Evolutionary conservation across 2,797 vertebrate genomes (phyloP).

Genomic region (Gambelia wislizenii): DNA sequence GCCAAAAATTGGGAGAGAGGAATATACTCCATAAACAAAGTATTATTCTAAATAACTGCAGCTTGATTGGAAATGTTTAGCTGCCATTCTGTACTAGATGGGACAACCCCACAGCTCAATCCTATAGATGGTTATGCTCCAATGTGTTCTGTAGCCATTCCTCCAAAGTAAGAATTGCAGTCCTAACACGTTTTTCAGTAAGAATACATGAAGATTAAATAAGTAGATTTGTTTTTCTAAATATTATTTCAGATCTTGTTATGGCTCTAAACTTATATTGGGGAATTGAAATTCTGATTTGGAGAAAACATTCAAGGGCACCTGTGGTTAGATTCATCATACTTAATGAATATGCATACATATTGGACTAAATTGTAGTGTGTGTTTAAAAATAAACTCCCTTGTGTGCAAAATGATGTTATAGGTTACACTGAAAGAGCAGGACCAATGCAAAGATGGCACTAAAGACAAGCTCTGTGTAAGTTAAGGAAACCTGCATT

Average conservation of each 20-base stretch:
- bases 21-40: neutral
- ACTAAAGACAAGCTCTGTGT: slow-evolving; percentile 36
- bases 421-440: slow-evolving; percentile 47
- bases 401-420: slow-evolving; percentile 42
- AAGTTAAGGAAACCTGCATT: neutral
- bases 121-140: neutral
- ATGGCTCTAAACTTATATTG: slow-evolving; percentile 7
- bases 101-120: too few relatives aligned
- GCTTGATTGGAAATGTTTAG: neutral
- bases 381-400: slow-evolving; percentile 73
- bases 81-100: neutral
- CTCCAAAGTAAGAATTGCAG: neutral
- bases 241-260: neutral
- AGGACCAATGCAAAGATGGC: slow-evolving; percentile 32
- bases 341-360: slow-evolving; percentile 76
- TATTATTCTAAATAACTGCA: neutral
- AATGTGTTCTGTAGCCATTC: neutral
- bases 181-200: too few relatives aligned
- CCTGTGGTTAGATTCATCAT: slow-evolving; percentile 78
- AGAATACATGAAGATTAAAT: too few relatives aligned
- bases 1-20: neutral
- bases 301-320: slow-evolving; percentile 66
- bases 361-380: slow-evolving; percentile 70
- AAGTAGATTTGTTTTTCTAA: neutral
- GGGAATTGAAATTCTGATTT: slow-evolving; percentile 13